Base-by-base conservation (phyloP, 2,113 vertebrate genomes). In the Lagopus muta region DNA sequence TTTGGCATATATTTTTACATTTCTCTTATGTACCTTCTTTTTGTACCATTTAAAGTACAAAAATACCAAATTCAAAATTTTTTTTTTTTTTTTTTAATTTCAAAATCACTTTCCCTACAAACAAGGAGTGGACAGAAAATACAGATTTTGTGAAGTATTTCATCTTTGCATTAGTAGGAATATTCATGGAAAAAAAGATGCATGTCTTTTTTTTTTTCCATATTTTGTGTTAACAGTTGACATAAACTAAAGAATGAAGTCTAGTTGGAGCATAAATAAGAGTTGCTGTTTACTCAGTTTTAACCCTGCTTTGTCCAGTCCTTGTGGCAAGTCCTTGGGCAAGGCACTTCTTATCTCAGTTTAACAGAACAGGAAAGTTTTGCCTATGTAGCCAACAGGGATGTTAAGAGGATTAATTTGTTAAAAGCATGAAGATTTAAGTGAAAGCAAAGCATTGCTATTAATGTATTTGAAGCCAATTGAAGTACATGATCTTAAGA, bases 381-480 rank as follows among this genome's bases (percentile, higher is more conserved):
- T 86, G 13, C 65, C 61, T 83, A 25, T 72, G 48, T 91, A 36
- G 30, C 42, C 82, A 78, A 86, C 43, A 82, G 50, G 76, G 65
- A 69, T 75, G 40, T 86, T 94, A 93, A 91, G 87, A 94, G 76
- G 73, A 95, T 92, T 94, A 88, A 86, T 90, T 93, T 92, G 24
- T 88, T 91, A 75, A 94, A 86, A 80, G 61, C 79, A 50, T 78
- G 47, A 83, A 92, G 69, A 83, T 86, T 67, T 77, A 65, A 88
- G 73, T 25, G 74, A 81, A 92, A 91, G 32, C 7, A 48, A 86
- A 88, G 5, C 20, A 28, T 67, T 86, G 15, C 5, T 89, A 11
- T 80, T 81, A 67, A 78, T 76, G 27, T 48, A 8, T 88, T 83
- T 5, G 2, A 77, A 2, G 6, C 13, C 34, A 67, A 7, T 8